Conservation (phyloP, 2,888 invertebrate species). For the Notodonta ziczac region DNA sequence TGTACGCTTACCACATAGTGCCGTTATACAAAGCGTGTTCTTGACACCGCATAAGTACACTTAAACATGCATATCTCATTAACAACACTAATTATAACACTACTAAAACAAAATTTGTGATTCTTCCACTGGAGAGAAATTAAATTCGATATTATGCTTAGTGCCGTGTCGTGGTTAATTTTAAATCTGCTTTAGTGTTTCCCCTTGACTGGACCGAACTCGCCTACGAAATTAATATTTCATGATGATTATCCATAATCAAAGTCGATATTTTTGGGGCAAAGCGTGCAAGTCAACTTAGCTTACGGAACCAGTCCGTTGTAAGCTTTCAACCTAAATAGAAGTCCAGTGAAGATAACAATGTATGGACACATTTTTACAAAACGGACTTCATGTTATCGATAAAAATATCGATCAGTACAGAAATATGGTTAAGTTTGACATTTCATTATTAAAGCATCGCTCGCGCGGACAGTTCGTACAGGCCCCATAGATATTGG, state of each 20-base stretch:
- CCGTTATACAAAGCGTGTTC: constrained; percentile 36
- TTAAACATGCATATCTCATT: constrained; percentile 25
- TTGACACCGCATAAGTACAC: constrained; percentile 40
- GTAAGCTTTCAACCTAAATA: no score
- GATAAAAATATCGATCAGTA: constrained; percentile 14
- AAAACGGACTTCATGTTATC: neutral
- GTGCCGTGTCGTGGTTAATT: constrained; percentile 22
- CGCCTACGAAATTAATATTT: neutral
- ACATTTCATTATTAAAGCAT: no score
- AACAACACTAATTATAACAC: constrained; percentile 15
- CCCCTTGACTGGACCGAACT: neutral
- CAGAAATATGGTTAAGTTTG: no score
- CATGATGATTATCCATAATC: neutral
- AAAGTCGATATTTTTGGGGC: neutral
- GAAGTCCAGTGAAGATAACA: no score
- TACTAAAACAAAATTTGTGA: constrained; percentile 38
- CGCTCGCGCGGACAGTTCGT: no score
- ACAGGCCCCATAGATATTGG: no score
- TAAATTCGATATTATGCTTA: constrained; percentile 35
- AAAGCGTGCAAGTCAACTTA: no score
- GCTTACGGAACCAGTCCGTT: neutral
- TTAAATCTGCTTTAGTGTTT: neutral
- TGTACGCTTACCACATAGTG: constrained; percentile 51
- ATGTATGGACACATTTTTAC: no score
- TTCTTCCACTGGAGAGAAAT: constrained; percentile 27